These are phyloP conservation scores for Siphamia tubifer DNA, from an alignment of 2,113 vertebrate species.

Conservation along the genomic window DNA sequence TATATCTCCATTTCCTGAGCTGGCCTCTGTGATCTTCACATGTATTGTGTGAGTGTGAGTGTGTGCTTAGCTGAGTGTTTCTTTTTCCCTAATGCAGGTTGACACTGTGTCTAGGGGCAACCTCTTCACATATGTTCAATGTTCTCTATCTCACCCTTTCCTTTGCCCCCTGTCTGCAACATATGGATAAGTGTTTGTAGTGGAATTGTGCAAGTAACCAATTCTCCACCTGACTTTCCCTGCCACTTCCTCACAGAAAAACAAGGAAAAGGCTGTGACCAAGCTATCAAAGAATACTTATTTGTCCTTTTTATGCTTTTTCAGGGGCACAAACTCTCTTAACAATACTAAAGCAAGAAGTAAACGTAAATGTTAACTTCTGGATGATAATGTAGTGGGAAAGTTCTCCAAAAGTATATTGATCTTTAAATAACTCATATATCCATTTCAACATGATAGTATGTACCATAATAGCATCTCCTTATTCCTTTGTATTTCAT, in stretches of 20 bases:
- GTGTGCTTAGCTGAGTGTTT: conserved; percentile 41
- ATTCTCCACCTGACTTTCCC: conserved; percentile 32
- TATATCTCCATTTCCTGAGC: conserved; percentile 58
- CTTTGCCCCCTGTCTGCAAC: conserved; percentile 56
- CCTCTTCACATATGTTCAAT: conserved; percentile 50
- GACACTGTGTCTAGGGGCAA: conserved; percentile 72
- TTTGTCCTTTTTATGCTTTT: too few relatives aligned
- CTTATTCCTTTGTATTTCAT: too few relatives aligned
- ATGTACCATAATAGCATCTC: too few relatives aligned
- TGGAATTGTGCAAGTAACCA: conserved; percentile 60
- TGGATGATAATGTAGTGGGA: too few relatives aligned
- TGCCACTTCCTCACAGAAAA: conserved; percentile 6
- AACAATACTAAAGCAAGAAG: too few relatives aligned
- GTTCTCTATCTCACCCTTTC: conserved; percentile 24
- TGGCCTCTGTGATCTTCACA: conserved; percentile 42
- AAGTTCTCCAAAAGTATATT: too few relatives aligned
- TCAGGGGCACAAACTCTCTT: too few relatives aligned
- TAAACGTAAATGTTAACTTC: too few relatives aligned
- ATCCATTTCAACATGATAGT: too few relatives aligned
- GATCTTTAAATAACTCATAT: too few relatives aligned
- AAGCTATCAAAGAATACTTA: too few relatives aligned
- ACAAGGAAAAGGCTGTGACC: conserved; percentile 10
- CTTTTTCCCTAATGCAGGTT: conserved; percentile 54
- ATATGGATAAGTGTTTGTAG: conserved; percentile 67
- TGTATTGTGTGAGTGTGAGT: conserved; percentile 31